phyloP scores from a whole-genome alignment of 2,888 invertebrate genomes.

The Leptopilina drosophilae region DNA sequence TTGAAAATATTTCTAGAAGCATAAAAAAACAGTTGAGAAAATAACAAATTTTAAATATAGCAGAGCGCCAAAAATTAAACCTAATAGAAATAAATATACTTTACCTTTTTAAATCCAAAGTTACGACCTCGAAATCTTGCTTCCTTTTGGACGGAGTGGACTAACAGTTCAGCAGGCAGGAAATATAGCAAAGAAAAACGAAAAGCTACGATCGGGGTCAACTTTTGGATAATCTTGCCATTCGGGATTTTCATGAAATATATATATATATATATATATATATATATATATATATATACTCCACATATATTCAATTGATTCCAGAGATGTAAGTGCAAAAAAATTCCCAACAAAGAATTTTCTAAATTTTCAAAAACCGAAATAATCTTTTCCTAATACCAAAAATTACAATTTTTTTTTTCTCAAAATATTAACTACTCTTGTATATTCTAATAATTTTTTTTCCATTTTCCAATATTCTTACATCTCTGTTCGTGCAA shows the following conservation, averaged over 20 bases:
- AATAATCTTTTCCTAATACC: too few relatives aligned
- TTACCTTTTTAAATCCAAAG: constrained; percentile 16
- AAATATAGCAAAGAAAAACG: constrained; percentile 57
- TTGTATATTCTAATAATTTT: too few relatives aligned
- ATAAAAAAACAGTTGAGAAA: not conserved
- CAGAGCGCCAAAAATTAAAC: not conserved
- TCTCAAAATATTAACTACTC: too few relatives aligned
- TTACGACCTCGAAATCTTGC: constrained; percentile 23
- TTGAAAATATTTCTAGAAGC: not conserved
- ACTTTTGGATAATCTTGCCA: constrained; percentile 33
- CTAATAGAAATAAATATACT: constrained; percentile 26
- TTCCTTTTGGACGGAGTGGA: constrained; percentile 26
- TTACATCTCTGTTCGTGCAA: constrained; percentile 30
- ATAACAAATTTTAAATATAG: not conserved
- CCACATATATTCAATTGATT: constrained; percentile 21
- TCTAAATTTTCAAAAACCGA: not conserved
- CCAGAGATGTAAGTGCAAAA: constrained; percentile 25
- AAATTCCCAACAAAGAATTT: not conserved
- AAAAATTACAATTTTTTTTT: too few relatives aligned
- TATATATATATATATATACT: not conserved
- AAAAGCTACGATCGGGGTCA: constrained; percentile 45
- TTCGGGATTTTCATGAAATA: constrained; percentile 8
- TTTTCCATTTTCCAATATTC: not conserved
- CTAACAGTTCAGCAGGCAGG: constrained; percentile 64
- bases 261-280: not conserved